Conservation (phyloP, 2,888 invertebrate species). For the Sminthurides aquaticus region DNA sequence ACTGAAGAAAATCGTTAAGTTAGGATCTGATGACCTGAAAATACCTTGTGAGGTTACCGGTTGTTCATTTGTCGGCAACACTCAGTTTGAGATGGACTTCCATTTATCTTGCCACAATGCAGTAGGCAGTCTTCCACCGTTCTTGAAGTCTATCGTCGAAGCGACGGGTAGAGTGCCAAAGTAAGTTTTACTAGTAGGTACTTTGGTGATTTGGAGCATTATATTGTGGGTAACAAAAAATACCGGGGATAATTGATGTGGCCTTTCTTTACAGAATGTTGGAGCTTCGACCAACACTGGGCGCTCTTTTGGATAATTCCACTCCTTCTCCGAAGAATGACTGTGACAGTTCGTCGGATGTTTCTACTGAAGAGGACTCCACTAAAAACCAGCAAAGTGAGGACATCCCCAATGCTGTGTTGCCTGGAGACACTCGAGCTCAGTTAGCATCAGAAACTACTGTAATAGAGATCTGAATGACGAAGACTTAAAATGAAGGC, state of each 20-base stretch:
- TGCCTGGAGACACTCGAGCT: too few relatives aligned
- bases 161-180: too few relatives aligned
- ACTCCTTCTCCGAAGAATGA: not conserved
- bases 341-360: not conserved
- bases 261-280: not conserved
- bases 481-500: too few relatives aligned
- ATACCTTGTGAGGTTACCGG: not conserved
- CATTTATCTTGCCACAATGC: not conserved
- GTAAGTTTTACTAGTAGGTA: too few relatives aligned
- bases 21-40: not conserved
- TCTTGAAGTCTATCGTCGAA: not conserved
- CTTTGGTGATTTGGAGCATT: too few relatives aligned
- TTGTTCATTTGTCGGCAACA: not conserved
- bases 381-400: too few relatives aligned
- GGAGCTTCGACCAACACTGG: not conserved
- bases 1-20: not conserved
- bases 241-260: too few relatives aligned
- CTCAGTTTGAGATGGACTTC: not conserved
- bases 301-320: not conserved
- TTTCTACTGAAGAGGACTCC: too few relatives aligned
- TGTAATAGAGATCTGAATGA: too few relatives aligned
- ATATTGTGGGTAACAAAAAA: too few relatives aligned
- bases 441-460: too few relatives aligned
- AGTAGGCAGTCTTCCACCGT: not conserved
- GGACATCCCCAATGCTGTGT: too few relatives aligned